Conservation (phyloP, 1,140 invertebrate species). For the Drosophila lini region DNA sequence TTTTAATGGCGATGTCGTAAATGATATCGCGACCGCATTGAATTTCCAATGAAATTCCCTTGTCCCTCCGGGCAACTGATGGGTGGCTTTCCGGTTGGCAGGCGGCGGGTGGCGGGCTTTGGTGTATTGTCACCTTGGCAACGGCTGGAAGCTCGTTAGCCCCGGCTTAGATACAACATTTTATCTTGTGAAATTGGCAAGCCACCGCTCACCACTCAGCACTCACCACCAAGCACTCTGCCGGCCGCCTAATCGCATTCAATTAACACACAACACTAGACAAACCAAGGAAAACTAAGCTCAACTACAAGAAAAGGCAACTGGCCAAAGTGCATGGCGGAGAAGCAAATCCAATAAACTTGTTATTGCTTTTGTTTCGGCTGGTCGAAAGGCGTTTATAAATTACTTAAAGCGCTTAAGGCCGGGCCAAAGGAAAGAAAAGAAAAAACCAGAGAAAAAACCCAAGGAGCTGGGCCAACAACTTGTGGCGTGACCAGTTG, state of each 20-base stretch:
- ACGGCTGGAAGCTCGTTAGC: constrained; percentile 41
- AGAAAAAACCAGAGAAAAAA: constrained; percentile 9
- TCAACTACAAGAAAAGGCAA: constrained; percentile 22
- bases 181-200: constrained; percentile 47
- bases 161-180: constrained; percentile 42
- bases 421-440: constrained; percentile 47
- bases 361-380: constrained; percentile 67
- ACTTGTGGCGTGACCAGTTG: constrained; percentile 67
- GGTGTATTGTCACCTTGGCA: constrained; percentile 50
- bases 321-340: constrained; percentile 37
- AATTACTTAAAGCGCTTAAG: constrained; percentile 82
- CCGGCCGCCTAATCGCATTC: constrained; percentile 69
- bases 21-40: constrained; percentile 62
- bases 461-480: constrained; percentile 46
- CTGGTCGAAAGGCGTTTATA: constrained; percentile 74
- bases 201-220: constrained; percentile 1
- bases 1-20: constrained; percentile 61
- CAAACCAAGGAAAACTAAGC: constrained; percentile 28
- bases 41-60: constrained; percentile 63
- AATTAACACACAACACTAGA: constrained; percentile 68
- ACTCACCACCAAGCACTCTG: constrained; percentile 3
- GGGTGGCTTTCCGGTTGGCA: background rate
- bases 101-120: background rate
- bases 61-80: constrained; percentile 7
- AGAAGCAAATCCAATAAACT: constrained; percentile 71